Percentiles rank a stretch among this genome's conserved stretches.
Conservation (phyloP, 2,113 vertebrate species). For the Zapus hudsonius region DNA sequence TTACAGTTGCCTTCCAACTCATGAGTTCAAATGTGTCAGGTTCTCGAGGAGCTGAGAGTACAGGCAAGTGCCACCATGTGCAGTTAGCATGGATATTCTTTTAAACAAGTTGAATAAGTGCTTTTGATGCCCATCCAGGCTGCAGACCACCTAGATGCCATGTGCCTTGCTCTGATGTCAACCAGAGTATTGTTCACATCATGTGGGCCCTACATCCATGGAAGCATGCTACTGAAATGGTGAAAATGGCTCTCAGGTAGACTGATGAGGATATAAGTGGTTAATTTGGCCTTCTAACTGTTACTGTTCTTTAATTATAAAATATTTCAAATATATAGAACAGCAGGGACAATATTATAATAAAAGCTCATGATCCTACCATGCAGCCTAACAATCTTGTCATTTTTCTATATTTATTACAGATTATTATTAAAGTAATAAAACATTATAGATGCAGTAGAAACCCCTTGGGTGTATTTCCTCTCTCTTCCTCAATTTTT, state of each 20-base stretch:
- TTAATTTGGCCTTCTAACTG: background rate
- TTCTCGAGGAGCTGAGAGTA: background rate
- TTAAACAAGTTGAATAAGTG: background rate
- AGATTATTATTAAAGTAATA: slow-evolving; percentile 57
- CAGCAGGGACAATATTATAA: background rate
- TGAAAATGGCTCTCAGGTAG: background rate
- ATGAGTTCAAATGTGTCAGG: background rate
- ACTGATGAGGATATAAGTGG: background rate
- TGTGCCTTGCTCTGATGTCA: background rate
- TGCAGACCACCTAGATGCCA: background rate
- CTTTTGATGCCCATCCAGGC: background rate
- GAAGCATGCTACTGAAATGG: background rate
- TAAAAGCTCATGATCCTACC: background rate
- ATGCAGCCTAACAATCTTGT: background rate
- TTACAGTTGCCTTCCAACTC: background rate
- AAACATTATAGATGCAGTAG: slow-evolving; percentile 36
- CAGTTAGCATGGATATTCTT: background rate
- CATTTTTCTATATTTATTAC: slow-evolving; percentile 3
- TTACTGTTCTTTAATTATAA: slow-evolving; percentile 33
- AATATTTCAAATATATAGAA: slow-evolving; percentile 43
- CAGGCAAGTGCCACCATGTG: background rate
- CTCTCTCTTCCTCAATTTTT: background rate
- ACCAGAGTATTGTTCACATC: background rate
- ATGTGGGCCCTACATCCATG: background rate
- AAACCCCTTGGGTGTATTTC: background rate